Percentiles rank a stretch among this genome's conserved stretches.
phyloP scores from a whole-genome alignment of 2,888 invertebrate species.

The Spilarctia lutea region DNA sequence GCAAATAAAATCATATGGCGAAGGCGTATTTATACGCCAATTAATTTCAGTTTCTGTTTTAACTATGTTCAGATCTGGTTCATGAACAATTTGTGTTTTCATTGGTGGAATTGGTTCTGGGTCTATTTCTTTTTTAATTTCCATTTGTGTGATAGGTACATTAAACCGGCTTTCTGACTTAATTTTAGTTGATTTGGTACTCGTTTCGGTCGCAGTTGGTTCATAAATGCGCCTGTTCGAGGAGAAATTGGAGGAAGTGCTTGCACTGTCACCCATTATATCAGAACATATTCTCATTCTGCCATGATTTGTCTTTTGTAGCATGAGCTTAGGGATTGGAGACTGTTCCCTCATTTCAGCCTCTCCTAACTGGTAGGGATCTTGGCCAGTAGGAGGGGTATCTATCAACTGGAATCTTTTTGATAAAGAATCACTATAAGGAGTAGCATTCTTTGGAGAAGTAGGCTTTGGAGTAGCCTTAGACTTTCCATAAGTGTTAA shows the following conservation, averaged over 20 bases:
- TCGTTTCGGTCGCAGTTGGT: constrained; percentile 56
- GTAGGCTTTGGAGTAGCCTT: constrained; percentile 41
- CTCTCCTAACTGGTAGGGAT: constrained; percentile 80
- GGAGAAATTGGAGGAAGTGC: constrained; percentile 32
- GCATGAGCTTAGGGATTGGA: constrained; percentile 80
- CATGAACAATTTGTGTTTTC: constrained; percentile 59
- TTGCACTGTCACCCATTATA: constrained; percentile 45
- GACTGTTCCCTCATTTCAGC: constrained; percentile 82
- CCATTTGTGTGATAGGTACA: constrained; percentile 54
- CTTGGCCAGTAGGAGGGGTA: constrained; percentile 80
- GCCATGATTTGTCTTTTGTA: constrained; percentile 74
- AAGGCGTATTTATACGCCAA: constrained; percentile 62
- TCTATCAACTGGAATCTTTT: constrained; percentile 77
- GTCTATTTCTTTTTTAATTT: constrained; percentile 25
- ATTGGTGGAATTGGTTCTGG: constrained; percentile 10
- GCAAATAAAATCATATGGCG: constrained; percentile 70
- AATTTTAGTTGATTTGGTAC: constrained; percentile 44
- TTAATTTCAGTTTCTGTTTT: constrained; percentile 70
- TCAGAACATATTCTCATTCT: constrained; percentile 68
- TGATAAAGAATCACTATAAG: constrained; percentile 74
- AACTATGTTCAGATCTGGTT: constrained; percentile 65
- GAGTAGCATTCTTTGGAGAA: constrained; percentile 60
- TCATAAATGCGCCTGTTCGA: constrained; percentile 64
- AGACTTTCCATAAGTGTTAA: constrained; percentile 74
- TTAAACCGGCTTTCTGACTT: constrained; percentile 57